Evolutionary conservation across 1,140 invertebrate species (phyloP).

Genomic region (Streblospio benedicti): DNA sequence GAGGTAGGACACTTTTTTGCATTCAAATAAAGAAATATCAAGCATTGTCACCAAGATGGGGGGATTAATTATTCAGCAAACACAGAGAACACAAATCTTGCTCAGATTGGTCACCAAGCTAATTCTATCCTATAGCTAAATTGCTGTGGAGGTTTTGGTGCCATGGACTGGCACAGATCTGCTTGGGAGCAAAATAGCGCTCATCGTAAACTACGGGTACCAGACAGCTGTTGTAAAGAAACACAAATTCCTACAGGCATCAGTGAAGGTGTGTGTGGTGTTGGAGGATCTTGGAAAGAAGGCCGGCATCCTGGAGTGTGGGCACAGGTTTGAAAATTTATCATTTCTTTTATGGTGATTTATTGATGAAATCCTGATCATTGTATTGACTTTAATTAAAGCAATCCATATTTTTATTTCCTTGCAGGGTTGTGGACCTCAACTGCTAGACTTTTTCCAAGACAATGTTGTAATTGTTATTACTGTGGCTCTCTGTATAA

Average conservation of each 20-base stretch:
- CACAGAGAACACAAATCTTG: background rate
- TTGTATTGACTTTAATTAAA: background rate
- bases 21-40: no score
- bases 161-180: background rate
- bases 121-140: conserved; percentile 3
- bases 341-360: background rate
- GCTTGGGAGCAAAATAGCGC: background rate
- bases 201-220: background rate
- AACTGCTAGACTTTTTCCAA: background rate
- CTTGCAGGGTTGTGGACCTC: background rate
- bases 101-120: background rate
- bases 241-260: background rate
- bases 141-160: conserved; percentile 6
- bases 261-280: background rate
- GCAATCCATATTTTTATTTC: background rate
- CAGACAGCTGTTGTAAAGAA: background rate
- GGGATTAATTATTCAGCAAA: background rate
- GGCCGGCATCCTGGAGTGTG: background rate
- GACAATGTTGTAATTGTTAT: conserved; percentile 3
- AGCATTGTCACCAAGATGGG: background rate
- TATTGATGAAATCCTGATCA: background rate
- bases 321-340: background rate
- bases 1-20: background rate
- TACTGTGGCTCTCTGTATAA: background rate
- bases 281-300: background rate